phyloP scores from a whole-genome alignment of 2,888 invertebrate genomes.

The Cyclophora albipunctata region DNA sequence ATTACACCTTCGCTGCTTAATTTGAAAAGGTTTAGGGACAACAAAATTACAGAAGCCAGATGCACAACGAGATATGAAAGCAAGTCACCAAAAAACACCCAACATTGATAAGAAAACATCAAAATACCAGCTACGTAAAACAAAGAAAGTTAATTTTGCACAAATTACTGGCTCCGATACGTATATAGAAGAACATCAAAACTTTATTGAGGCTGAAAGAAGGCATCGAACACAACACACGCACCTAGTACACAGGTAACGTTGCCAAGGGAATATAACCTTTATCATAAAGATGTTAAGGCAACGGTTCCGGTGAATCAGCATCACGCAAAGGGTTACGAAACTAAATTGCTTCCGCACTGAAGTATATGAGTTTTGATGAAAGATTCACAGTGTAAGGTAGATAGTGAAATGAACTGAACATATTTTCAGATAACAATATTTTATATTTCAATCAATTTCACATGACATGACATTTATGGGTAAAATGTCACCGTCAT shows the following conservation, averaged over 20 bases:
- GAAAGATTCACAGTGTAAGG: conserved; percentile 27
- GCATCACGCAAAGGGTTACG: conserved; percentile 36
- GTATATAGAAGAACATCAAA: conserved; percentile 20
- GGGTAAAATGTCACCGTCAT: too few relatives aligned
- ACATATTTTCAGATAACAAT: conserved; percentile 17
- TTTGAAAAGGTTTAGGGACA: too few relatives aligned
- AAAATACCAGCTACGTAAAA: conserved; percentile 4
- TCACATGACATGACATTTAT: too few relatives aligned
- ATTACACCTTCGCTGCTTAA: too few relatives aligned
- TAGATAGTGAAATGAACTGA: conserved; percentile 20
- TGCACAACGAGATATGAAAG: too few relatives aligned
- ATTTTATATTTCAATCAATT: conserved; percentile 5
- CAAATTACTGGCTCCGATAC: conserved; percentile 17
- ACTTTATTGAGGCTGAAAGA: conserved; percentile 27
- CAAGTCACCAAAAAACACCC: not conserved
- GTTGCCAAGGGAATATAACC: conserved; percentile 10
- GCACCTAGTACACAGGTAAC: conserved; percentile 10
- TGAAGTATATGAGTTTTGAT: conserved; percentile 31
- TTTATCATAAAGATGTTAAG: conserved; percentile 14
- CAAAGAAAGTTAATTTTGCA: conserved; percentile 12
- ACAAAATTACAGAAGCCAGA: too few relatives aligned
- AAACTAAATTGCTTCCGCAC: conserved; percentile 45
- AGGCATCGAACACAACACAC: conserved; percentile 21
- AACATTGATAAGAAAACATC: not conserved
- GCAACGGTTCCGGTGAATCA: conserved; percentile 16